A percentile compares a stretch with the other conserved stretches of the same genome.
Conservation (phyloP, 2,888 invertebrate species). For the Limnephilus rhombicus region DNA sequence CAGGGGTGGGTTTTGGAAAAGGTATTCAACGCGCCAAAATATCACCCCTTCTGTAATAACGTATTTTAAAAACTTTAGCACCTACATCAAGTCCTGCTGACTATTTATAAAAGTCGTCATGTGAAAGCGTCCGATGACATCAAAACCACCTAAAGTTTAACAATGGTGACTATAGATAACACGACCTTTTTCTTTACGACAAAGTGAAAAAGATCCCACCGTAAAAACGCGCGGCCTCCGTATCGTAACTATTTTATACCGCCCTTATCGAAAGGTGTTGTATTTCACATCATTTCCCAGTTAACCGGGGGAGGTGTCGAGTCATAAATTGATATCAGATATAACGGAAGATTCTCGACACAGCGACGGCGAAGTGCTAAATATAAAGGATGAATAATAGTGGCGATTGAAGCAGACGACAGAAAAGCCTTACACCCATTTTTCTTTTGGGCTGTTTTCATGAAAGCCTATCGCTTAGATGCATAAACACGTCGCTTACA, state of each 20-base stretch:
- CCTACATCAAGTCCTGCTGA: neutral
- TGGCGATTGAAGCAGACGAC: neutral
- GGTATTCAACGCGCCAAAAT: too few species aligned
- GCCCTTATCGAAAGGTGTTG: constrained; percentile 36
- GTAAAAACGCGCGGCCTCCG: neutral
- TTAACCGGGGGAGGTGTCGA: constrained; percentile 30
- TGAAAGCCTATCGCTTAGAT: neutral
- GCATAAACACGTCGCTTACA: neutral
- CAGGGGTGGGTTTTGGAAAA: too few species aligned
- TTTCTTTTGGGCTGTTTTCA: neutral
- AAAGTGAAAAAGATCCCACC: neutral
- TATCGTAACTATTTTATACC: constrained; percentile 21
- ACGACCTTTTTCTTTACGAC: neutral
- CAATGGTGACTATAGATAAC: neutral
- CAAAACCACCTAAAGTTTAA: neutral
- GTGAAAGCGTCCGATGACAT: neutral
- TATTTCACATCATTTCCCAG: constrained; percentile 26
- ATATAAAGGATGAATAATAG: neutral
- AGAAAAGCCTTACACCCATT: neutral
- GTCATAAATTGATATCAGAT: constrained; percentile 52
- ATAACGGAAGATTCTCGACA: constrained; percentile 37
- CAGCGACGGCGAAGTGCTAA: neutral
- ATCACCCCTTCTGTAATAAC: too few species aligned
- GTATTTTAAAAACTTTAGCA: too few species aligned
- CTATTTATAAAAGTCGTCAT: neutral